These are phyloP conservation scores for Eriosoma lanigerum DNA, from an alignment of 1,140 invertebrate genomes.

Conservation along the genomic window DNA sequence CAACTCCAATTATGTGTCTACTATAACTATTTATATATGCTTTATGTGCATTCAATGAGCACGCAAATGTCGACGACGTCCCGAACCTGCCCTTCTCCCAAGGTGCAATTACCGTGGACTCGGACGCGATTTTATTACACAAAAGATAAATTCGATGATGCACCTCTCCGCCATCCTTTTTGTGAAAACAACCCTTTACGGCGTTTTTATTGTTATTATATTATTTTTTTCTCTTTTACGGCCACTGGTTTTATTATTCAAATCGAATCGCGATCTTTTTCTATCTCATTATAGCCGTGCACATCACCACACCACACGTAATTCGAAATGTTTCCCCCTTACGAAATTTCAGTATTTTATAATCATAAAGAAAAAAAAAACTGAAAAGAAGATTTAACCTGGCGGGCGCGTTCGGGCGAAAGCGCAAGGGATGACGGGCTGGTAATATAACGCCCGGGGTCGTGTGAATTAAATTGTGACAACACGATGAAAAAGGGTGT, in stretches of 20 bases:
- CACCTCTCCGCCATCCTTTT: neutral
- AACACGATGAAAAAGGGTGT: conserved; percentile 18
- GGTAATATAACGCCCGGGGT: conserved; percentile 28
- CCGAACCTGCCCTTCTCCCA: neutral
- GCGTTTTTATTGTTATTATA: conserved; percentile 4
- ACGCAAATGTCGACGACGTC: conserved; percentile 38
- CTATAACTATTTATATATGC: neutral
- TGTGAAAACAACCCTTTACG: conserved; percentile 26
- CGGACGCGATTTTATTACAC: conserved; percentile 36
- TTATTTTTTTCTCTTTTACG: conserved; percentile 1
- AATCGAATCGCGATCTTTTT: conserved; percentile 34
- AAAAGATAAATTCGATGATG: conserved; percentile 38
- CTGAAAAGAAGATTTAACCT: neutral
- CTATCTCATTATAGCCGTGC: conserved; percentile 18
- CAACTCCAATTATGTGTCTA: conserved; percentile 39
- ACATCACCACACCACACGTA: conserved; percentile 2
- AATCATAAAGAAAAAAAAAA: conserved; percentile 6
- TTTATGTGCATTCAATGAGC: conserved; percentile 14
- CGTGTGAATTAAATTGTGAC: conserved; percentile 44
- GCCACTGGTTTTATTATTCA: conserved; percentile 14
- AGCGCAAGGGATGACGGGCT: neutral
- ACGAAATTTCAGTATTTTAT: conserved; percentile 27
- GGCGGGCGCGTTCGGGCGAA: conserved; percentile 21
- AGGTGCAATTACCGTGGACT: conserved; percentile 15
- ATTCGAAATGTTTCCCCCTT: neutral